Conservation (phyloP, 2,888 invertebrate genomes). For the Coleophora deauratella region DNA sequence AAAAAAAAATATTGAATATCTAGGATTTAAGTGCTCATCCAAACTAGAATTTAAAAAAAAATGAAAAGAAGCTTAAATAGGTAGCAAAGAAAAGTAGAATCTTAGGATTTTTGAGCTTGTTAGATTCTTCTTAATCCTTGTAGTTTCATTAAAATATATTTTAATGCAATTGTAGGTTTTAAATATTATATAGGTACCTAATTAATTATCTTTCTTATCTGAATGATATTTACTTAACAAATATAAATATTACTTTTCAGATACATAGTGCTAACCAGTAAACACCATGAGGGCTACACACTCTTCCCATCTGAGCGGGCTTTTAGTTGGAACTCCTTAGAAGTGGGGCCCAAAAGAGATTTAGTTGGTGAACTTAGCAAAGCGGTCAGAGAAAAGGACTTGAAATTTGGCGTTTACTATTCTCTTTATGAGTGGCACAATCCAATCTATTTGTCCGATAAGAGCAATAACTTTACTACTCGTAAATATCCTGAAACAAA, state of each 20-base stretch:
- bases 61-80: too few relatives aligned
- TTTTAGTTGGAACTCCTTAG: constrained; percentile 89
- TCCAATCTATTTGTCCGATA: constrained; percentile 84
- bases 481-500: constrained; percentile 80
- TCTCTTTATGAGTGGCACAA: constrained; percentile 93
- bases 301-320: constrained; percentile 87
- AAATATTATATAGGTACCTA: too few relatives aligned
- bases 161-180: too few relatives aligned
- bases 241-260: too few relatives aligned
- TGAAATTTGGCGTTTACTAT: constrained; percentile 90
- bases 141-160: too few relatives aligned
- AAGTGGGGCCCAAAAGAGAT: constrained; percentile 85
- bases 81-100: too few relatives aligned
- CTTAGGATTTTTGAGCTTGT: too few relatives aligned
- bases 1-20: not conserved
- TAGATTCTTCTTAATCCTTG: too few relatives aligned
- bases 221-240: too few relatives aligned
- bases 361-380: constrained; percentile 83
- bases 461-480: constrained; percentile 75
- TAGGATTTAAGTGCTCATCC: not conserved
- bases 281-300: constrained; percentile 91
- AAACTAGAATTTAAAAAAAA: too few relatives aligned
- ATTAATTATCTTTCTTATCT: too few relatives aligned
- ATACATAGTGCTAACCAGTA: constrained; percentile 88
- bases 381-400: constrained; percentile 76